Percentiles rank a stretch among this genome's conserved stretches.
These are phyloP conservation scores for Mustelus asterias DNA, from an alignment of 2,113 vertebrate genomes.

Conservation along the genomic window DNA sequence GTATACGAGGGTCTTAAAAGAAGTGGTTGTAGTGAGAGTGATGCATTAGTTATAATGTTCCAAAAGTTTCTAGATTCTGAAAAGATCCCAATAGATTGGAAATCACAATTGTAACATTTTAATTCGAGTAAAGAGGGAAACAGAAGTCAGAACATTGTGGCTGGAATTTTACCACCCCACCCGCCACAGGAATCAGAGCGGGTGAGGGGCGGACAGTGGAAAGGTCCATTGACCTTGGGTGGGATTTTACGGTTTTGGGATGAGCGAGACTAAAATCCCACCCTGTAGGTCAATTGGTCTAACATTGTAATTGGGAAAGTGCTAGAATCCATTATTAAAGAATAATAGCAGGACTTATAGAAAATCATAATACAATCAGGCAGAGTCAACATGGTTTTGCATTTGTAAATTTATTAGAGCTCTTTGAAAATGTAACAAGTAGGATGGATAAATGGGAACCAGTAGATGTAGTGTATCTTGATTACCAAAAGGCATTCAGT, in stretches of 20 bases:
- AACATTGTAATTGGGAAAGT: background rate
- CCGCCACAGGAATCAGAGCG: no score
- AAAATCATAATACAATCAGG: background rate
- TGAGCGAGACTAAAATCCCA: no score
- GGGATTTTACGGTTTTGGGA: no score
- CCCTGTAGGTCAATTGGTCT: background rate
- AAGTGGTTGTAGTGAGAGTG: background rate
- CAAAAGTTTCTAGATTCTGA: background rate
- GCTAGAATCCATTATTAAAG: background rate
- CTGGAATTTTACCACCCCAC: no score
- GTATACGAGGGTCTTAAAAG: background rate
- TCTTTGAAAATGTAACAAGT: background rate
- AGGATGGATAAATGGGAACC: background rate
- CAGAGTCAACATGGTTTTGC: background rate
- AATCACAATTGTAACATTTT: background rate
- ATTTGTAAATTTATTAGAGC: background rate
- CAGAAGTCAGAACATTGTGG: background rate
- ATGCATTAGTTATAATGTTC: background rate
- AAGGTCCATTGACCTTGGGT: no score
- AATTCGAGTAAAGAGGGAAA: background rate
- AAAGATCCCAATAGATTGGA: background rate
- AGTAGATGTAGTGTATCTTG: no score
- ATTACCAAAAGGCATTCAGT: no score
- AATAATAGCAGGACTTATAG: background rate
- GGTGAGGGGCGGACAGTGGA: no score